Conservation (phyloP, 2,888 invertebrate species). For the Rambutsinella grinnellia region DNA sequence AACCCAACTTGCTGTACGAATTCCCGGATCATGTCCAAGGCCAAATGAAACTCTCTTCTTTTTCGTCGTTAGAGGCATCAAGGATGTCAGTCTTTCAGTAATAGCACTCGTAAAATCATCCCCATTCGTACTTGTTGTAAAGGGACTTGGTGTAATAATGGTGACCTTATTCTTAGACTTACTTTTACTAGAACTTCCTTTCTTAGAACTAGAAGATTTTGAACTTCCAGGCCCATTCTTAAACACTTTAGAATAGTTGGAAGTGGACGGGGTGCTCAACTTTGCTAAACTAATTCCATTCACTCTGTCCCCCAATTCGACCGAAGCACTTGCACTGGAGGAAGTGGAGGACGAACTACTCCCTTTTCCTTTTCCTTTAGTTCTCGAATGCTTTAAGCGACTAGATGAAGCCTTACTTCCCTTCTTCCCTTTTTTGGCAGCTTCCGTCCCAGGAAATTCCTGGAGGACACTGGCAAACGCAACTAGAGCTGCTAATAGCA, state of each 20-base stretch:
- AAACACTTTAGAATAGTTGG: conserved; percentile 43
- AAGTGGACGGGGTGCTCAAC: background rate
- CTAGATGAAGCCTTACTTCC: conserved; percentile 42
- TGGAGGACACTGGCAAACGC: conserved; percentile 40
- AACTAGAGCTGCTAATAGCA: conserved; percentile 36
- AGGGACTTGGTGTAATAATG: conserved; percentile 35
- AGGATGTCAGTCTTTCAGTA: conserved; percentile 34
- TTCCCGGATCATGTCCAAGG: conserved; percentile 35
- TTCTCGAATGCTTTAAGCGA: conserved; percentile 45
- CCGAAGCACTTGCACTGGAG: conserved; percentile 43
- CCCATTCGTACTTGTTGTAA: background rate
- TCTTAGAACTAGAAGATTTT: too few relatives aligned
- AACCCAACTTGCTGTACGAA: conserved; percentile 43
- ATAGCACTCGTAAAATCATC: conserved; percentile 11
- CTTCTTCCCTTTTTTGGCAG: conserved; percentile 39
- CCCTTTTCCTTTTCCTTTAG: conserved; percentile 36
- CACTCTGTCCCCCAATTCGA: conserved; percentile 41
- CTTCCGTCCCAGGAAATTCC: conserved; percentile 35
- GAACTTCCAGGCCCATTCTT: conserved; percentile 33
- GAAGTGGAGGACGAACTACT: conserved; percentile 11
- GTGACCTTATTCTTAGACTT: conserved; percentile 15
- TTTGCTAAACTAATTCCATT: conserved; percentile 24
- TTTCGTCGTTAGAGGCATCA: conserved; percentile 8
- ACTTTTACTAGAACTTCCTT: conserved; percentile 11
- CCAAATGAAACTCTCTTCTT: conserved; percentile 40